These are phyloP conservation scores for Andinoacara biseriatus DNA, from an alignment of 2,113 vertebrate genomes.

Conservation along the genomic window DNA sequence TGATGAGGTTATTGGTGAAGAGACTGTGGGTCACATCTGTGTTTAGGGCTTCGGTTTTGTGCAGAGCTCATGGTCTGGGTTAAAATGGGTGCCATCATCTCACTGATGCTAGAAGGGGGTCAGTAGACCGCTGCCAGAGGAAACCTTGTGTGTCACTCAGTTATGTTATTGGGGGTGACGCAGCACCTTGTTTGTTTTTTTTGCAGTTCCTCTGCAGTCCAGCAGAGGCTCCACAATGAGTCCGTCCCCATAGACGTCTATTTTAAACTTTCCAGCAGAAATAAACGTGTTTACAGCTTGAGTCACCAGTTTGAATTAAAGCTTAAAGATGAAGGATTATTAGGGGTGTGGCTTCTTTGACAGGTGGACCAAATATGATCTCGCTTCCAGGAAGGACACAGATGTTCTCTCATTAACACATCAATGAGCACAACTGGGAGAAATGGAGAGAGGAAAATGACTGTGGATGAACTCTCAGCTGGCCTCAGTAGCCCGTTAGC, in stretches of 20 bases:
- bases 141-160: no score
- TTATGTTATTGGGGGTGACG: no score
- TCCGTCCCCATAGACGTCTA: no score
- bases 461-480: background rate
- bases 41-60: background rate
- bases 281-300: no score
- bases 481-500: background rate
- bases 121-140: background rate
- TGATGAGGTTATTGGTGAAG: background rate
- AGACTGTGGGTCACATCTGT: background rate
- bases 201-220: no score
- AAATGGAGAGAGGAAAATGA: background rate
- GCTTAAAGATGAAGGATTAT: no score
- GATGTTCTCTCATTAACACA: background rate
- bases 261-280: no score
- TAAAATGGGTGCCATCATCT: accelerated
- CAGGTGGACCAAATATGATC: no score
- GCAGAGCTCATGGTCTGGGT: accelerated
- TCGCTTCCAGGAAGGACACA: background rate
- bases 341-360: no score
- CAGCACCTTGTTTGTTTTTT: no score
- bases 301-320: no score
- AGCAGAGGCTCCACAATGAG: background rate
- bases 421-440: background rate
- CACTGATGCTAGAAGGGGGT: background rate